Base-by-base conservation (phyloP, 2,797 vertebrate species). In the Tympanoctomys barrerae region DNA sequence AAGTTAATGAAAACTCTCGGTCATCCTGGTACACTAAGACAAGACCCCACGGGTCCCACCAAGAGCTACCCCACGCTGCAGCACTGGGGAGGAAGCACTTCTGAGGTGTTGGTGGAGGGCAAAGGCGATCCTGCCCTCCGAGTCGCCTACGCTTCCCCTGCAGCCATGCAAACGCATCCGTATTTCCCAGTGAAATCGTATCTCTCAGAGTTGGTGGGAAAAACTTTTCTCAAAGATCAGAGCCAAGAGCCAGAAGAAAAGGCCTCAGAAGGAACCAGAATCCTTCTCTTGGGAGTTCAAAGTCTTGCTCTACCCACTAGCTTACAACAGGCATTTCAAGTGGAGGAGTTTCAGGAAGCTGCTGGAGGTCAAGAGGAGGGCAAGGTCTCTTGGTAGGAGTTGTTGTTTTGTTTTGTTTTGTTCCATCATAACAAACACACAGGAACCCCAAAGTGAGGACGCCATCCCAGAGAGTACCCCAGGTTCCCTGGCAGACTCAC, bases 401-500 rank as follows among this genome's bases (percentile, higher is more conserved):
- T 33, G 52, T 61, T 42, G 42, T 42, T 42, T 11, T 49, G 8
- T 79, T 86, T 70, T 80, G 12, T 33, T 39, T 0, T 39, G 1
- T 12, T 52, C 90, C 87, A 82, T 92, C 73, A 89, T 92, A 94
- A 92, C 79, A 86, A 95, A 71, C 42, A 62, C 81, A 89, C 94
- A 13, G 75, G 24, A 84, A 59, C 93, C 39, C 61, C 39, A 71
- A 80, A 88, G 19, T 85, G 83, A 84, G 85, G 80, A 64, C 21
- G 10, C 59, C 70, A 12, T 12, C 82, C 79, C 61, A 84, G 91
- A 57, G n/a, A 61, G 54, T 24, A 91, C 33, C 70, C 28, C 42
- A 28, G 61, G 14, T 8, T 21, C 77, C 57, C 80, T 24, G 92
- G 84, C 61, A 28, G 92, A 98, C 99, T 99, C 98, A 99, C 99